phyloP scores from a whole-genome alignment of 2,113 vertebrate species.

The Protobothrops flavoviridis region DNA sequence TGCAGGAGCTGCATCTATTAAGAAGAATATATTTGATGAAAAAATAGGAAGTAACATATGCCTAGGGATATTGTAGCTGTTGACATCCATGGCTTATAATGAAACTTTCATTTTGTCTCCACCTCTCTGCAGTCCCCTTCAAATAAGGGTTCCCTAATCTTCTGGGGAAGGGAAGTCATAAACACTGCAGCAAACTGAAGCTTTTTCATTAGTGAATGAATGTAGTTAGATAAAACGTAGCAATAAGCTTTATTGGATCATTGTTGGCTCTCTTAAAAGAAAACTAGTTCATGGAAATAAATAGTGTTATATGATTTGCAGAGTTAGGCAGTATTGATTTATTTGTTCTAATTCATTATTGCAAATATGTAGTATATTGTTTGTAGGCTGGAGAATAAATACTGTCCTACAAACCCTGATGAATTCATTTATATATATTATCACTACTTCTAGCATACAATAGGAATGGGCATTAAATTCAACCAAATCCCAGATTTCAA shows the following conservation, averaged over 20 bases:
- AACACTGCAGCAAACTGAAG: not conserved
- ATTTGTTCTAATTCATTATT: not conserved
- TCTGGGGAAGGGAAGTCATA: not conserved
- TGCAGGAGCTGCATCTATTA: not conserved
- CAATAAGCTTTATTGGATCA: not conserved
- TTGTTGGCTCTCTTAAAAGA: not conserved
- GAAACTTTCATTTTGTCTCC: not conserved
- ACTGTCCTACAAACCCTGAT: not conserved
- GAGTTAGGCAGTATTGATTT: not conserved
- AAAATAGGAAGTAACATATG: not conserved
- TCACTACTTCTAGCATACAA: not conserved
- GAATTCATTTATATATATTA: not conserved
- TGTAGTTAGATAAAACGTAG: not conserved
- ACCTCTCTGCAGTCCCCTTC: not conserved
- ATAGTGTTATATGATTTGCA: not conserved
- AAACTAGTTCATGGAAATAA: not conserved
- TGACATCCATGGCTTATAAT: not conserved
- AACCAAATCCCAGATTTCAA: not conserved
- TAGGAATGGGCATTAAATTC: not conserved
- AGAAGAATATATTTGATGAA: not conserved
- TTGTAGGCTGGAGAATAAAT: not conserved
- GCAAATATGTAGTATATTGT: not conserved
- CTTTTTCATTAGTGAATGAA: not conserved
- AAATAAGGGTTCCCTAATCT: not conserved
- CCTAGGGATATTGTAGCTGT: not conserved